Conservation (phyloP, 2,113 vertebrate species). For the Pandion haliaetus region DNA sequence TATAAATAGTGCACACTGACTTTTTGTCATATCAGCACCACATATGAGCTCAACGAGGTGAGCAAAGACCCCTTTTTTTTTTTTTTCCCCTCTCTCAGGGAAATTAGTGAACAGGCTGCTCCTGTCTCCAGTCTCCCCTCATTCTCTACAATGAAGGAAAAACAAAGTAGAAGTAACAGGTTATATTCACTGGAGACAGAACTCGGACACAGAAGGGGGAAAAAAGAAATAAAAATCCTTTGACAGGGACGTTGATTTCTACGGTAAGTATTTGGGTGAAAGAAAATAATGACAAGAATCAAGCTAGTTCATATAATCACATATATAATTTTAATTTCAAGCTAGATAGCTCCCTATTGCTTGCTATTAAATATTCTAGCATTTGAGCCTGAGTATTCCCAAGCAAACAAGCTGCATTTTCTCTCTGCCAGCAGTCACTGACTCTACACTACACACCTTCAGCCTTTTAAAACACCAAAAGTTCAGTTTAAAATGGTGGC, state of each 20-base stretch:
- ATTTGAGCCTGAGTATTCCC: background rate
- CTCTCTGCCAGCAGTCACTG: background rate
- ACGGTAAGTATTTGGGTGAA: background rate
- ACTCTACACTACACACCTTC: background rate
- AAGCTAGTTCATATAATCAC: background rate
- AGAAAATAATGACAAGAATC: background rate
- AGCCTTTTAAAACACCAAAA: background rate
- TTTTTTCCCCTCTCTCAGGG: background rate
- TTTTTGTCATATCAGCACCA: background rate
- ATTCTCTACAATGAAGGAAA: background rate
- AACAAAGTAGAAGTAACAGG: background rate
- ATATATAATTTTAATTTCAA: background rate
- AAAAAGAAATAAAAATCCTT: background rate
- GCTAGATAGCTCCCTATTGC: background rate
- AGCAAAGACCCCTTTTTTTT: background rate
- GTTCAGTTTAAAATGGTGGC: background rate
- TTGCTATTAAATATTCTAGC: background rate
- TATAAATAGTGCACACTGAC: background rate
- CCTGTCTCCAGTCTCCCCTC: background rate
- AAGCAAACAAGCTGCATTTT: background rate
- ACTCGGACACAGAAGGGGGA: rapidly evolving
- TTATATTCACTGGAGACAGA: background rate
- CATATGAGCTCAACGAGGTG: background rate
- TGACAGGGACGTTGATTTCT: background rate
- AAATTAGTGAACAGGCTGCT: background rate